Evolutionary conservation across 2,113 vertebrate species (phyloP).

Genomic region (Alexandromys fortis): DNA sequence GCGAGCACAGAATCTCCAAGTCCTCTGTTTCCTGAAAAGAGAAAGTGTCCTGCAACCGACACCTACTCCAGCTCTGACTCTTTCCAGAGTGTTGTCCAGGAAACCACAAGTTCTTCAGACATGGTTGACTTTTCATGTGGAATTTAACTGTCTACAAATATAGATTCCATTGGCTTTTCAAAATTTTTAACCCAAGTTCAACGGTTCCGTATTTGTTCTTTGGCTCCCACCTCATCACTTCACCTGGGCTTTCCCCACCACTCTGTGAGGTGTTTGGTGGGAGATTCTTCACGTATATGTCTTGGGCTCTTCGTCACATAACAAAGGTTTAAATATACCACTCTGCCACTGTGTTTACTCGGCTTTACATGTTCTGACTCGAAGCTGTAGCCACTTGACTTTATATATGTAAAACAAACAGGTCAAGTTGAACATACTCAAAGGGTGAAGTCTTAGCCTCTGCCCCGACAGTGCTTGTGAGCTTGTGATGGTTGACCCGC

Average conservation of each 20-base stretch:
- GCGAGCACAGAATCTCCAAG: neutral
- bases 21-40: neutral
- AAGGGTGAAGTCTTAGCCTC: neutral
- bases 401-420: neutral
- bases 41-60: neutral
- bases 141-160: neutral
- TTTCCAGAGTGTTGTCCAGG: neutral
- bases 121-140: neutral
- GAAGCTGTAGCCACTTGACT: neutral
- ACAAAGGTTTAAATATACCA: neutral
- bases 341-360: neutral
- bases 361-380: neutral
- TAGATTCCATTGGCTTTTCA: neutral
- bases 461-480: neutral
- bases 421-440: neutral
- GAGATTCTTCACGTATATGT: neutral
- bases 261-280: neutral
- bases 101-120: slow-evolving; percentile 9
- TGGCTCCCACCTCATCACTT: neutral
- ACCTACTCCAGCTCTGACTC: slow-evolving; percentile 8
- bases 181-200: neutral
- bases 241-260: neutral
- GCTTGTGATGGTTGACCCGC: neutral
- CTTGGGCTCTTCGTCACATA: neutral
- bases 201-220: neutral